Conservation (phyloP, 2,113 vertebrate genomes). For the Brachyhypopomus gauderio region DNA sequence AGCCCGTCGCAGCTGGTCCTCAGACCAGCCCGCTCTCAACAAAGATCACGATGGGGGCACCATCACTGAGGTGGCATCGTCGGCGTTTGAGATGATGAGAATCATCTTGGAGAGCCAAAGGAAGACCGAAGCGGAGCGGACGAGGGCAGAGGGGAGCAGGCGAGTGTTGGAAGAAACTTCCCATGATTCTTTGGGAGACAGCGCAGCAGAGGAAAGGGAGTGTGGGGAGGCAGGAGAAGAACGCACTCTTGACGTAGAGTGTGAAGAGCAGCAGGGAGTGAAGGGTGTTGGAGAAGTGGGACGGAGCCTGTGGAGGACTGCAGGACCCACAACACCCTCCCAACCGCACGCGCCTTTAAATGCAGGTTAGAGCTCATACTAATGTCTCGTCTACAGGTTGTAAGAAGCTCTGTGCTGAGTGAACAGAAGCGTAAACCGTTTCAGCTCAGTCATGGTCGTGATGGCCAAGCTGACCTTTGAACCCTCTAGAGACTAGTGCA, state of each 20-base stretch:
- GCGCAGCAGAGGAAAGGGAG: not conserved
- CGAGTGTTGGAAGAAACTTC: not conserved
- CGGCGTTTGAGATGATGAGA: conserved; percentile 43
- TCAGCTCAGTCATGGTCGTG: no score
- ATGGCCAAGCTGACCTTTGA: no score
- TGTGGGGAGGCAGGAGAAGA: not conserved
- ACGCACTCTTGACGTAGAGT: not conserved
- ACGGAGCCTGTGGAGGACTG: not conserved
- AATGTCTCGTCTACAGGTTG: no score
- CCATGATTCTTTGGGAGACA: not conserved
- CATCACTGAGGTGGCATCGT: conserved; percentile 1
- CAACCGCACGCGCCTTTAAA: not conserved
- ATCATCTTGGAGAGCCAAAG: conserved; percentile 25
- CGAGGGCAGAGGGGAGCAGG: not conserved
- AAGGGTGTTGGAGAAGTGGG: not conserved
- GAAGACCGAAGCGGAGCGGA: not conserved
- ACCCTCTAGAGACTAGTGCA: no score
- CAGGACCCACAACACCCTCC: not conserved
- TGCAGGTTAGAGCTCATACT: conserved; percentile 10
- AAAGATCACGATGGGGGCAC: not conserved
- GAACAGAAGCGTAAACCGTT: no score
- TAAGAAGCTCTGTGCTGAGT: no score
- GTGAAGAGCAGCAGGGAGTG: not conserved
- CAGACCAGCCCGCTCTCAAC: not conserved
- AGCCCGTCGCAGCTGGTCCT: not conserved